A percentile compares a stretch with the other conserved stretches of the same genome.
These are phyloP conservation scores for Mimumesa dahlbomi DNA, from an alignment of 2,888 invertebrate species.

Conservation along the genomic window DNA sequence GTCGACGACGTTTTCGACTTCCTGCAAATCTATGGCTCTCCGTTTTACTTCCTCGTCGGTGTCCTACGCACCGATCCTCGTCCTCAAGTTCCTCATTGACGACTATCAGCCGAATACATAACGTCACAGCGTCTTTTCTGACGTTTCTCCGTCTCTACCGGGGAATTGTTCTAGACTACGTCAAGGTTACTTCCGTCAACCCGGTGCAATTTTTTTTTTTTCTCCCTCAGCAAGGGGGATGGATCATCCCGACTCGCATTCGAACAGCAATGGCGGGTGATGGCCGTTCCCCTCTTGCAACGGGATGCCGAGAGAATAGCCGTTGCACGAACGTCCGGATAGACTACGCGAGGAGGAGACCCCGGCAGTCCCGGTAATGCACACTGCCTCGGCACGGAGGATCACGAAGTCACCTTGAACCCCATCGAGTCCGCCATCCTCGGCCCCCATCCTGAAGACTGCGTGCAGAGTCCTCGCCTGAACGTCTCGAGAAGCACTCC, in stretches of 20 bases:
- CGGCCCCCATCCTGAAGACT: constrained; percentile 44
- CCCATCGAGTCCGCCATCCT: constrained; percentile 63
- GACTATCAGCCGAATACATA: constrained; percentile 8
- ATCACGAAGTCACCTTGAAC: constrained; percentile 74
- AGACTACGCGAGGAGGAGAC: constrained; percentile 17
- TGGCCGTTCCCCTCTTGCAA: constrained; percentile 21
- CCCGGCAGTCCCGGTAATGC: constrained; percentile 60
- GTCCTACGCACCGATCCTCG: constrained; percentile 9
- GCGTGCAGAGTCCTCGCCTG: constrained; percentile 35
- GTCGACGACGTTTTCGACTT: constrained; percentile 2
- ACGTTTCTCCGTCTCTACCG: constrained; percentile 13
- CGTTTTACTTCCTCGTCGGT: constrained; percentile 13
- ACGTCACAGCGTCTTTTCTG: too few relatives aligned
- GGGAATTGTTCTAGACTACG: too few relatives aligned
- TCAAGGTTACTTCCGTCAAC: too few relatives aligned
- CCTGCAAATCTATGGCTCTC: background rate
- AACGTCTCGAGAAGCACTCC: constrained; percentile 44
- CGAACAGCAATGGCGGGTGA: constrained; percentile 10
- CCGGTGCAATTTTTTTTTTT: too few relatives aligned
- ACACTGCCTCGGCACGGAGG: constrained; percentile 58
- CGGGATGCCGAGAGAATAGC: constrained; percentile 38
- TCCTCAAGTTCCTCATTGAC: too few relatives aligned
- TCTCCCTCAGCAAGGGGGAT: background rate
- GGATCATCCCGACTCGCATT: constrained; percentile 28
- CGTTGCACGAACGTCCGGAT: constrained; percentile 30